phyloP scores from a whole-genome alignment of 2,797 vertebrate species.

The Eutrigla gurnardus region DNA sequence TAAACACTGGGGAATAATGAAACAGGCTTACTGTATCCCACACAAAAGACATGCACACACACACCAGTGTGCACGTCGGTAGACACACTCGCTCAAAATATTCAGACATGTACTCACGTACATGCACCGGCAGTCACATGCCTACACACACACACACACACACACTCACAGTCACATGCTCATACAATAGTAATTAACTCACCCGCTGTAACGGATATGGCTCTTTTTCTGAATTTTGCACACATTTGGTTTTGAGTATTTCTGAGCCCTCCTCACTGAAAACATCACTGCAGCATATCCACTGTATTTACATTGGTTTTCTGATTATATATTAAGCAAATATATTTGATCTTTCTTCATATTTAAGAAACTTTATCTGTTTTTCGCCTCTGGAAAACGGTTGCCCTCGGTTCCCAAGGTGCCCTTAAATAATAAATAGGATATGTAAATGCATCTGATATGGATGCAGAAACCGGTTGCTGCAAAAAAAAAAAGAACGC shows the following conservation, averaged over 20 bases:
- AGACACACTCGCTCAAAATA: conserved; percentile 39
- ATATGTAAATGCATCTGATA: neutral
- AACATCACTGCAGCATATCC: neutral
- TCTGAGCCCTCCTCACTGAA: conserved; percentile 6
- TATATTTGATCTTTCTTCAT: neutral
- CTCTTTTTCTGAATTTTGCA: conserved; percentile 37
- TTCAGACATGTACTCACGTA: no score
- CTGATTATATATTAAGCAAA: neutral
- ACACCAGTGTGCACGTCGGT: conserved; percentile 5
- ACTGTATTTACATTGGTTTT: neutral
- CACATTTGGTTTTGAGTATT: conserved; percentile 22
- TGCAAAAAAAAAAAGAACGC: conserved; percentile 4
- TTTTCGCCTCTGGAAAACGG: no score
- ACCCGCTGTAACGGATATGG: conserved; percentile 39
- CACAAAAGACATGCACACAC: conserved; percentile 22
- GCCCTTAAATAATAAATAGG: conserved; percentile 2
- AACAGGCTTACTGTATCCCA: conserved; percentile 51
- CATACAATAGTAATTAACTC: conserved; percentile 36
- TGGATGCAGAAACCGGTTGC: neutral
- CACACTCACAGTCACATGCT: conserved; percentile 12
- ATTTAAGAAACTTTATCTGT: neutral
- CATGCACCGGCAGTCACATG: conserved; percentile 24
- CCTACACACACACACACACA: conserved; percentile 6
- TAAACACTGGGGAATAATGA: conserved; percentile 78
- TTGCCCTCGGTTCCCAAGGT: neutral